A percentile compares a stretch with the other conserved stretches of the same genome.
phyloP scores from a whole-genome alignment of 2,888 invertebrate species.

The Lampropteryx suffumata region DNA sequence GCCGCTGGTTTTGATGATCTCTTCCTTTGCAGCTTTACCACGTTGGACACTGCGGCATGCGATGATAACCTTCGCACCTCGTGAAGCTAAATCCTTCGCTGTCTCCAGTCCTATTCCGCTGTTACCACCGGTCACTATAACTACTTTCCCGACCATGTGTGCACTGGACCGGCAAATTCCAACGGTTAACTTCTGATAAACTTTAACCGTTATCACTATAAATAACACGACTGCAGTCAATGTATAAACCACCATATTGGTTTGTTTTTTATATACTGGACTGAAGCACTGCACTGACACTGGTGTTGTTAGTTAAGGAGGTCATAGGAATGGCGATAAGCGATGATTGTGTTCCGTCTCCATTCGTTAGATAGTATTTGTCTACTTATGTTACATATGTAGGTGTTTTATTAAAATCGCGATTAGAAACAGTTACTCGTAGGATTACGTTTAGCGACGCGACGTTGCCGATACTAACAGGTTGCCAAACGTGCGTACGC shows the following conservation, averaged over 20 bases:
- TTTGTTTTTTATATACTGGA: constrained; percentile 5
- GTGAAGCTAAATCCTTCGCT: constrained; percentile 74
- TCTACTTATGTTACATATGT: constrained; percentile 2
- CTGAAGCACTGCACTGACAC: neutral
- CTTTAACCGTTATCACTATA: constrained; percentile 52
- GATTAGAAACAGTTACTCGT: constrained; percentile 8
- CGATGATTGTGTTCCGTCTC: constrained; percentile 31
- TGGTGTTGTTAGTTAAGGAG: constrained; percentile 1
- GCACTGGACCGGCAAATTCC: constrained; percentile 69
- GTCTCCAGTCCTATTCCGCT: constrained; percentile 81
- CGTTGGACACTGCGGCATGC: constrained; percentile 73
- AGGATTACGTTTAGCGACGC: constrained; percentile 22
- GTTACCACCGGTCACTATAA: constrained; percentile 73
- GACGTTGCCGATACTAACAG: constrained; percentile 27
- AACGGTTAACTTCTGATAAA: constrained; percentile 69
- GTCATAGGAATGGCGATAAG: constrained; percentile 33
- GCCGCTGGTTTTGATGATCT: constrained; percentile 63
- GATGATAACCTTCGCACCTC: constrained; percentile 78
- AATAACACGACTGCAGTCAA: constrained; percentile 41
- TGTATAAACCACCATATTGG: constrained; percentile 50
- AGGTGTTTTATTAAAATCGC: constrained; percentile 26
- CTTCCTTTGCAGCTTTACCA: constrained; percentile 61
- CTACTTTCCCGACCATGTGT: constrained; percentile 75
- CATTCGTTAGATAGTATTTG: constrained; percentile 38
- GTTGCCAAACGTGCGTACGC: constrained; percentile 57